Evolutionary conservation across 2,113 vertebrate genomes (phyloP), one percentile per base, ranked within the genome.

Genomic region (Lutjanus erythropterus): DNA sequence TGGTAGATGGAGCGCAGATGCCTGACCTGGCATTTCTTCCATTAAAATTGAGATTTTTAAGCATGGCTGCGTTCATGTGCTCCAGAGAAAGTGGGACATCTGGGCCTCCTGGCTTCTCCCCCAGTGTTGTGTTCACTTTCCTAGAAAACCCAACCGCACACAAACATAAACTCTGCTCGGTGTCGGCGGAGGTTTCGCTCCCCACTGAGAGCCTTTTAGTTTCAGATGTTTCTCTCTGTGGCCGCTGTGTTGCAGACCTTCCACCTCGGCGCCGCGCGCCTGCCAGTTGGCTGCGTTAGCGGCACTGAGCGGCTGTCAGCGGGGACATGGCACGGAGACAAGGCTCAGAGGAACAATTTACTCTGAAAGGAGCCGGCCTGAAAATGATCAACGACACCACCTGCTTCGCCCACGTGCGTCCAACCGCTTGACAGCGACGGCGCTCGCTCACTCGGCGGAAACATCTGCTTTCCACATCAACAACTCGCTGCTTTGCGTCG

Each of bases 341-440:
- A 89, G 41, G 55, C 72, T 66, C 80, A 35, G 33, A 82, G 71
- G 62, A 85, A 86, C 81, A 75, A 33, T 89, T 79, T 68, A 71
- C 77, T 72, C 39, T 81, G 73, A 80, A 85, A 83, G 53, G 65
- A 75, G 68, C 49, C 0, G 44, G 69, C 80, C 86, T 85, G 87
- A 67, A 89, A 90, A 81, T 90, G 87, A 90, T 83, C 87, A 83
- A 59, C 78, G 56, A 31, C 80, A n/a, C 85, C 90, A 91, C 90
- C 81, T 83, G 89, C 87, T 44, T 81, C 65, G 64, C 75, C 81
- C 86, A 79, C 84, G 79, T 84, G 75, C n/a, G 78, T 59, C 74
- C 62, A 69, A 14, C 46, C 39, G n/a, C n/a, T n/a, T n/a, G n/a
- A n/a, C n/a, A n/a, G n/a, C n/a, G n/a, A n/a, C n/a, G n/a, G n/a